A percentile compares a stretch with the other conserved stretches of the same genome.
Conservation (phyloP, 2,113 vertebrate species). For the Acanthochromis polyacanthus region DNA sequence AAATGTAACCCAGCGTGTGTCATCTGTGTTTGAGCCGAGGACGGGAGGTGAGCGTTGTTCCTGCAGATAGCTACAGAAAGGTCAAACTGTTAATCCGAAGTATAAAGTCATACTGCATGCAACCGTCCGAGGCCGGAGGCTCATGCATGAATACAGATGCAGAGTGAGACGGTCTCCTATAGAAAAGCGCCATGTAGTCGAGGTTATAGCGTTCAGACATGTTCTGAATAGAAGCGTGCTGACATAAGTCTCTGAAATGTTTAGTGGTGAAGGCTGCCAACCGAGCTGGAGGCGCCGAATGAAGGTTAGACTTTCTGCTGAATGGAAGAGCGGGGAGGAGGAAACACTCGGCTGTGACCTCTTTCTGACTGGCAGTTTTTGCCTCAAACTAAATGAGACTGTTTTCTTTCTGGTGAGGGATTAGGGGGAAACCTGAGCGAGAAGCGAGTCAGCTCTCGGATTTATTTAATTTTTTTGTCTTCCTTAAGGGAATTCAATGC, state of each 20-base stretch:
- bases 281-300: background rate
- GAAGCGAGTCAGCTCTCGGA: background rate
- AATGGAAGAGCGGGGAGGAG: background rate
- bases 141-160: background rate
- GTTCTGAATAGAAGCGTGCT: constrained; percentile 9
- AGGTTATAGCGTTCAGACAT: constrained; percentile 18
- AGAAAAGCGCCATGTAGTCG: background rate
- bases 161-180: background rate
- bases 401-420: constrained; percentile 12
- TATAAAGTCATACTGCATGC: background rate
- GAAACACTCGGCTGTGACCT: constrained; percentile 1
- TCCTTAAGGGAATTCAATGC: background rate
- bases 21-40: background rate
- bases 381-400: background rate
- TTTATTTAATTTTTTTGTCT: background rate
- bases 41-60: background rate
- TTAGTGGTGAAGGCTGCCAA: constrained; percentile 1
- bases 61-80: background rate
- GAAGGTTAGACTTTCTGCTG: constrained; percentile 17
- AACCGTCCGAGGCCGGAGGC: background rate
- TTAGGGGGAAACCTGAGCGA: constrained; percentile 2
- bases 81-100: constrained; percentile 18
- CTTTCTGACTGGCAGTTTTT: constrained; percentile 24
- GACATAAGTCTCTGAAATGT: constrained; percentile 10
- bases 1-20: background rate